Percentiles rank a stretch among this genome's conserved stretches.
phyloP scores from a whole-genome alignment of 2,888 invertebrate genomes.

The Heliconius erato region DNA sequence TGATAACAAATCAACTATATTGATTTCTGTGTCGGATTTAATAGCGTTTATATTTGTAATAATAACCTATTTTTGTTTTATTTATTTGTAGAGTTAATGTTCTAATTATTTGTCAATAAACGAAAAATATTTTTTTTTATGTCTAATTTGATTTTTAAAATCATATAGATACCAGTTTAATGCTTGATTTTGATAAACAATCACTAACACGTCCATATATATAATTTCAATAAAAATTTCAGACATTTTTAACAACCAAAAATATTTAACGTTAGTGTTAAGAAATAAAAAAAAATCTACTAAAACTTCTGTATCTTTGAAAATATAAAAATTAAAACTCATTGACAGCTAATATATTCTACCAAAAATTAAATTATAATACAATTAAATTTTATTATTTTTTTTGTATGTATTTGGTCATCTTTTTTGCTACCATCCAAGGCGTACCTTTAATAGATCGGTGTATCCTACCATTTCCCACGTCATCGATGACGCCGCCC shows the following conservation, averaged over 20 bases:
- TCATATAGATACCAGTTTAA: no score
- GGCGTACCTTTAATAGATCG: conserved; percentile 48
- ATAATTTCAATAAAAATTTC: no score
- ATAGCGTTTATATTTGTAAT: conserved; percentile 18
- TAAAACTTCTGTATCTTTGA: not conserved
- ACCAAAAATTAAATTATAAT: not conserved
- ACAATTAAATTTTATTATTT: not conserved
- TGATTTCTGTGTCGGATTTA: conserved; percentile 14
- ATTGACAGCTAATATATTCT: not conserved
- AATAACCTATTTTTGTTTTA: not conserved
- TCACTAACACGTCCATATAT: no score
- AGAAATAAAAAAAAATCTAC: not conserved
- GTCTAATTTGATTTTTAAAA: no score
- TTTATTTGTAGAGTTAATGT: no score
- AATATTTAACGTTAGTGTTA: no score
- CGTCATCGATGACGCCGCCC: conserved; percentile 68
- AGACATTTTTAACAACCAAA: no score
- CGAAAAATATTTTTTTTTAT: no score
- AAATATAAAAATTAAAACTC: not conserved
- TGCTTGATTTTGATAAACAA: no score
- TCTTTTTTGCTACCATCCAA: not conserved
- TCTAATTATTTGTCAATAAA: no score
- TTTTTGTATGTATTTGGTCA: not conserved
- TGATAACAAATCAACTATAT: conserved; percentile 23
- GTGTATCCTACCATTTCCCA: conserved; percentile 61